A percentile compares a stretch with the other conserved stretches of the same genome.
Conservation (phyloP, 1,140 invertebrate genomes). For the Mycetomoellerius zeteki region DNA sequence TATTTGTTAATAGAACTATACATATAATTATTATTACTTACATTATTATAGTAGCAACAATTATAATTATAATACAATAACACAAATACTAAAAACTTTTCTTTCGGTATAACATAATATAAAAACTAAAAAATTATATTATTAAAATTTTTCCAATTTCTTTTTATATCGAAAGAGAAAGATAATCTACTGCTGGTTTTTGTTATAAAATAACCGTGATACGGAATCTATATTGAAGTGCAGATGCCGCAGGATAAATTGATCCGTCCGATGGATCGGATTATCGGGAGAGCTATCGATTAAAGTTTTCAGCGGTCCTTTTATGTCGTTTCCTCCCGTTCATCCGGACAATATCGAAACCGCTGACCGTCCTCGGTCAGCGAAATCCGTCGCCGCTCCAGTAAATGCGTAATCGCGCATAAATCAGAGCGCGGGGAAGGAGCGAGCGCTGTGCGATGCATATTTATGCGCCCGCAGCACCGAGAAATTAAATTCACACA, state of each 20-base stretch:
- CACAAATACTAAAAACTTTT: no score
- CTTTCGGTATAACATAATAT: not conserved
- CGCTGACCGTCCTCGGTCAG: slow-evolving; percentile 59
- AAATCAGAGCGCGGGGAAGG: slow-evolving; percentile 73
- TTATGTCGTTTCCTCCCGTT: slow-evolving; percentile 4
- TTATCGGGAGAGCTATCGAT: slow-evolving; percentile 50
- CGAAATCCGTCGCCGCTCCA: slow-evolving; percentile 60
- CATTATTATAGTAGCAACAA: no score
- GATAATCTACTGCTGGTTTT: not conserved
- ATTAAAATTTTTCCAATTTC: not conserved
- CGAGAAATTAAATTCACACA: slow-evolving; percentile 83
- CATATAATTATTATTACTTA: no score
- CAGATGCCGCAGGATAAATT: slow-evolving; percentile 22
- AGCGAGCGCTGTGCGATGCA: slow-evolving; percentile 72
- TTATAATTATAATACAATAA: no score
- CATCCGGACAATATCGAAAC: slow-evolving; percentile 37
- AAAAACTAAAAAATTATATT: slow-evolving; percentile 9
- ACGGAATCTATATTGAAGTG: slow-evolving; percentile 36
- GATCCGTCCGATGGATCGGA: slow-evolving; percentile 44
- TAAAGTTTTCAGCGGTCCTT: slow-evolving; percentile 42
- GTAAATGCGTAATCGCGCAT: slow-evolving; percentile 77
- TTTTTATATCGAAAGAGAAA: not conserved
- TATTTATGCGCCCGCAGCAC: slow-evolving; percentile 78
- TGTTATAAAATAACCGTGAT: not conserved
- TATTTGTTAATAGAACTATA: no score